Conservation (phyloP, 2,888 invertebrate species). For the Apantesis nais region DNA sequence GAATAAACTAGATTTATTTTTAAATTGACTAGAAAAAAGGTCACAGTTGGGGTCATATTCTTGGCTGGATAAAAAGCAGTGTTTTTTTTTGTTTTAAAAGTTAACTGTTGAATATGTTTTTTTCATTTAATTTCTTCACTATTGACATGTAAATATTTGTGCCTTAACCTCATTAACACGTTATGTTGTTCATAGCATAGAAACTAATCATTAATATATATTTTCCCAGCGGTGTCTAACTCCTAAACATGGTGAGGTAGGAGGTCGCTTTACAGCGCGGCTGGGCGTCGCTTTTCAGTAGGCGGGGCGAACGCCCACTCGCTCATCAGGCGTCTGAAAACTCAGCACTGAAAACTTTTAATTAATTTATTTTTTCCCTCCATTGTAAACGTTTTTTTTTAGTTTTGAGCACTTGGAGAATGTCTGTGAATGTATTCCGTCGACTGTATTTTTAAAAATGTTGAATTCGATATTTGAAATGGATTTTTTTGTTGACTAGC, state of each 20-base stretch:
- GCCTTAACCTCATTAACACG: neutral
- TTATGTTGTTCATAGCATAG: neutral
- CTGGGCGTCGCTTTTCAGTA: constrained; percentile 79
- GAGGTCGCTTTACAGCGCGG: constrained; percentile 77
- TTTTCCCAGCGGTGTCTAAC: constrained; percentile 12
- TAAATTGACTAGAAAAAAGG: neutral
- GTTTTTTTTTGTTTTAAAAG: neutral
- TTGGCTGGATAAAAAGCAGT: neutral
- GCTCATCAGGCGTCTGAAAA: constrained; percentile 60
- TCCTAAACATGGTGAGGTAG: constrained; percentile 54
- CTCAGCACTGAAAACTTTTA: constrained; percentile 41
- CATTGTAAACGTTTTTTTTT: constrained; percentile 32
- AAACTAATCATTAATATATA: neutral
- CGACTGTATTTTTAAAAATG: constrained; percentile 27
- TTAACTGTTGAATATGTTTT: neutral
- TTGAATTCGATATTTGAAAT: constrained; percentile 21
- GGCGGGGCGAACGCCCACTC: constrained; percentile 71
- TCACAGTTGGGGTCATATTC: neutral
- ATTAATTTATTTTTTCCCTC: constrained; percentile 40
- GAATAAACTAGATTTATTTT: neutral
- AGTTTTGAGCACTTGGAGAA: constrained; percentile 37
- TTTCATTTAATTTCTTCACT: neutral
- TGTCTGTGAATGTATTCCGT: constrained; percentile 33
- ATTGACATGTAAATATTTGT: neutral
- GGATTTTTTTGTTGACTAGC: neutral